Base-by-base conservation (phyloP, 2,113 vertebrate genomes). In the Crotophaga sulcirostris region DNA sequence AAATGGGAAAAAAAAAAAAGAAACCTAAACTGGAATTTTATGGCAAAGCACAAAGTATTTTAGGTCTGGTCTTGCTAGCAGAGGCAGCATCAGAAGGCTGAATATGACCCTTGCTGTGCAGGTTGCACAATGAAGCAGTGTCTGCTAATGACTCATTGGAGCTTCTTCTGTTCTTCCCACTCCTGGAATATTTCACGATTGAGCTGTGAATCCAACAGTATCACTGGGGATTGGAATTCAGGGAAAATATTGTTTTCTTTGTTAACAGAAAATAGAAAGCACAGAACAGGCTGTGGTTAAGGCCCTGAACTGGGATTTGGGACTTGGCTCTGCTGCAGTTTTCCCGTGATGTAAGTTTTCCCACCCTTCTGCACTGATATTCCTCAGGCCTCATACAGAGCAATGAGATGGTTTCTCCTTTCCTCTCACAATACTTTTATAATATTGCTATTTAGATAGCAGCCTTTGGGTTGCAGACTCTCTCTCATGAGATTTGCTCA, bases 201-300 rank as follows among this genome's bases (percentile, higher is more conserved):
- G 60, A 52, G 62, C 90, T 90, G 80, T 76, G 84, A 93, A 90
- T 87, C 88, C 76, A 85, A 42, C 68, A 51, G 31, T 69, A 59
- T 87, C 49, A 25, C 83, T 78, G 25, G 83, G 79, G 52, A 70
- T 17, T 13, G 24, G 90, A 88, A 86, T 77, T 49, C 31, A 15
- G 62, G 42, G 69, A 52, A 81, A 93, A 92, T 90, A 72, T 72
- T 89, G 86, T 68, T 88, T 92, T 64, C 82, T 90, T 96, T 96
- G 84, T 92, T 95, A 94, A 68, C 10, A 75, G 40, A 87, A 89
- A 91, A 93, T 68, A 91, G 81, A 84, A 89, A 86, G 49, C 44
- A 78, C 26, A 67, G 79, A 91, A 51, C 19, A 77, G 44, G 42
- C 55, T 77, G 44, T 81, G 59, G 47, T 52, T 54, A 82, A 83